These are phyloP conservation scores for Ctenicera cuprea DNA, from an alignment of 2,888 invertebrate species.

Conservation along the genomic window DNA sequence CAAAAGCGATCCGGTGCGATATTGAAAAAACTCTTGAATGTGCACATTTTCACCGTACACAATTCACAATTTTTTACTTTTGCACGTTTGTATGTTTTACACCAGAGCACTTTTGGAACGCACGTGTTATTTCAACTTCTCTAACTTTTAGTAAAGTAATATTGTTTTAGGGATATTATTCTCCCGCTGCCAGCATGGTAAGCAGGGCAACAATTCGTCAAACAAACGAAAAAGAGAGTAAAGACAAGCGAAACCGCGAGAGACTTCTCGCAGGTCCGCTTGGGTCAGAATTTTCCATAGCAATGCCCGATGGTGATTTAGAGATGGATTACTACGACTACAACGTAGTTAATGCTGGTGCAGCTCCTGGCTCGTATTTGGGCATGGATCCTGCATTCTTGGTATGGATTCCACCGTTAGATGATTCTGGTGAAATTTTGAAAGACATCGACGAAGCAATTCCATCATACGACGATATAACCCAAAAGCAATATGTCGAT, in stretches of 20 bases:
- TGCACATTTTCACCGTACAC: conserved; percentile 27
- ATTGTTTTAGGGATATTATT: conserved; percentile 80
- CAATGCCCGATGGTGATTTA: conserved; percentile 83
- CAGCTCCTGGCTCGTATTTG: conserved; percentile 89
- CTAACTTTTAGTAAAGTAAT: conserved; percentile 18
- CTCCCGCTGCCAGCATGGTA: conserved; percentile 81
- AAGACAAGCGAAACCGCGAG: conserved; percentile 86
- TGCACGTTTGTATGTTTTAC: background rate
- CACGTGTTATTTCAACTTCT: conserved; percentile 34
- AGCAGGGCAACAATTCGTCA: conserved; percentile 79
- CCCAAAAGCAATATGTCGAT: conserved; percentile 71
- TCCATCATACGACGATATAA: conserved; percentile 71
- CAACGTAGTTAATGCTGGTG: conserved; percentile 88
- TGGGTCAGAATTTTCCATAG: conserved; percentile 86
- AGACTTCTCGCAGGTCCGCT: conserved; percentile 76
- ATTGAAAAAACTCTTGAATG: conserved; percentile 47
- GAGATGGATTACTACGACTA: conserved; percentile 94
- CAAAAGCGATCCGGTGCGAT: conserved; percentile 72
- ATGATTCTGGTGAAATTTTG: conserved; percentile 80
- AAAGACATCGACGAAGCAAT: conserved; percentile 76
- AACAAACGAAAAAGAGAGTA: conserved; percentile 84
- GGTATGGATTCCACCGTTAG: conserved; percentile 90
- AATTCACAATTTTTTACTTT: background rate
- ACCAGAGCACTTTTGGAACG: conserved; percentile 65
- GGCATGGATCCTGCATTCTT: conserved; percentile 93